Evolutionary conservation across 2,113 vertebrate genomes (phyloP).

Genomic region (Vombatus ursinus): DNA sequence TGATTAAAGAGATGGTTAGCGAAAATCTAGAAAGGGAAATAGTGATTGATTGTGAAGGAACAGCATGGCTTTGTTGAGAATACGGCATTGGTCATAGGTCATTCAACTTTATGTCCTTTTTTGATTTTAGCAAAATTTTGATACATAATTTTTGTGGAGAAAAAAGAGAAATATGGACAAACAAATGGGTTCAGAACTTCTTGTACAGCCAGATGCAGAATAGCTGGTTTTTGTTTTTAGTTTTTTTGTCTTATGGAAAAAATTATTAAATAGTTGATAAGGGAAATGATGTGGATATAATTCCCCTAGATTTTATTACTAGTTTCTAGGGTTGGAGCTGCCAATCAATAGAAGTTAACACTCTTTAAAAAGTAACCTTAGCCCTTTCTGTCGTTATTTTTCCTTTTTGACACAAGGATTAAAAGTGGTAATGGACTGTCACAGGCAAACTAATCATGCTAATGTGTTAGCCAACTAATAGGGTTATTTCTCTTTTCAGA

Average conservation of each 20-base stretch:
- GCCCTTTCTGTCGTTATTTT: background rate
- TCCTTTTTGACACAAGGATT: background rate
- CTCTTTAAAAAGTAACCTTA: background rate
- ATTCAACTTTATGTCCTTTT: background rate
- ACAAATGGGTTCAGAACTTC: background rate
- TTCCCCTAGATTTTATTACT: background rate
- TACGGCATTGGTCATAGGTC: background rate
- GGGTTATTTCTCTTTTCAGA: background rate
- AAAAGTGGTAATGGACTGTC: background rate
- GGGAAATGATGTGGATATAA: background rate
- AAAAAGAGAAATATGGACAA: background rate
- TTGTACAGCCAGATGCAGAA: background rate
- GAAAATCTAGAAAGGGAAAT: background rate
- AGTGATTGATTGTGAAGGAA: background rate
- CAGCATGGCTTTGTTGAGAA: background rate
- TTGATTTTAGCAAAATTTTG: background rate
- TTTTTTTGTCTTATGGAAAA: background rate
- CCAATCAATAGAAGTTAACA: background rate
- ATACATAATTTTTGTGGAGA: background rate
- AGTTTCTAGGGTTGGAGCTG: background rate
- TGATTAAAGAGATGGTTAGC: background rate
- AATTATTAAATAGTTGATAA: background rate
- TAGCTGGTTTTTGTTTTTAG: background rate
- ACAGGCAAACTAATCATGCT: background rate
- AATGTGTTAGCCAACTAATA: background rate